Evolutionary conservation across 2,797 vertebrate species (phyloP).

Genomic region (Siniperca undulata): DNA sequence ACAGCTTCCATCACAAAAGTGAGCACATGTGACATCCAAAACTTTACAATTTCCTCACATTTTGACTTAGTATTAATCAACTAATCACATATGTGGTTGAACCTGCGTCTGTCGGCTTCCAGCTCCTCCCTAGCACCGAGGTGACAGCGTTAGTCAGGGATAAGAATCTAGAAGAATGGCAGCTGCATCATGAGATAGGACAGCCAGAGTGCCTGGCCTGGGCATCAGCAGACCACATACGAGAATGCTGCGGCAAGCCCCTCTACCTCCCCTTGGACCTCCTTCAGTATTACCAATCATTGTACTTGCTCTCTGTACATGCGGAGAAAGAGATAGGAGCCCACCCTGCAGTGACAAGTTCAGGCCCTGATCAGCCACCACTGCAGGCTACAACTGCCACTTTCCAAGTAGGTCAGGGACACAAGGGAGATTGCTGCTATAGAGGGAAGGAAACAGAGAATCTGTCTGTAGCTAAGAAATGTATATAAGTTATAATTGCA

Average conservation of each 20-base stretch:
- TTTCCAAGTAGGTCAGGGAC: slow-evolving; percentile 80
- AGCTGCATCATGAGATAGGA: slow-evolving; percentile 45
- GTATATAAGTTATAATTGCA: neutral
- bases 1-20: slow-evolving; percentile 18
- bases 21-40: slow-evolving; percentile 2
- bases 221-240: slow-evolving; percentile 29
- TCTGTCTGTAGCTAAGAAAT: slow-evolving; percentile 15
- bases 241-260: slow-evolving; percentile 35
- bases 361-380: slow-evolving; percentile 43
- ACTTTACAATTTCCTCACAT: slow-evolving; percentile 14
- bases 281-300: slow-evolving; percentile 38
- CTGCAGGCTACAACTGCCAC: slow-evolving; percentile 43
- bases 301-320: slow-evolving; percentile 46
- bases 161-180: slow-evolving; percentile 61
- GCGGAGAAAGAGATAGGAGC: slow-evolving; percentile 47
- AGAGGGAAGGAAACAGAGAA: slow-evolving; percentile 29
- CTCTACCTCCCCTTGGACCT: slow-evolving; percentile 52
- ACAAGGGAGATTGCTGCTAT: slow-evolving; percentile 38
- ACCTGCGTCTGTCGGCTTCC: slow-evolving; percentile 52
- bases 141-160: slow-evolving; percentile 60
- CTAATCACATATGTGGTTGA: slow-evolving; percentile 41
- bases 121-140: slow-evolving; percentile 45
- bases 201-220: slow-evolving; percentile 51
- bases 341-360: slow-evolving; percentile 39
- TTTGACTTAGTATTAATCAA: slow-evolving; percentile 22